A percentile compares a stretch with the other conserved stretches of the same genome.
phyloP scores from a whole-genome alignment of 2,797 vertebrate species.

The Strix occidentalis region DNA sequence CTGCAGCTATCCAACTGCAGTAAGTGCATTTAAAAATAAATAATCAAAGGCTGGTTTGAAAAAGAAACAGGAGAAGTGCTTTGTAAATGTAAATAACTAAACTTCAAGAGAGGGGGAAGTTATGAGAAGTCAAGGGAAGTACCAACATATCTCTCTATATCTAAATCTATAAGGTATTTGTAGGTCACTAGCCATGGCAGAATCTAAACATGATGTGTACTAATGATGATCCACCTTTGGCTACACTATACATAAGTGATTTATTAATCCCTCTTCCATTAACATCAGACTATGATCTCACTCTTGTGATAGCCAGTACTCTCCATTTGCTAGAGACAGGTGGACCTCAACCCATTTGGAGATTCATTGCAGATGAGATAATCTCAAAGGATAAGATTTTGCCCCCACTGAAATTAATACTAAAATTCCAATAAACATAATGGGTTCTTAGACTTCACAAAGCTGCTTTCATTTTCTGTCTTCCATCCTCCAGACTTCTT shows the following conservation, averaged over 20 bases:
- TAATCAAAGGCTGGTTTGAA: background rate
- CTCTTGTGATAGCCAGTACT: background rate
- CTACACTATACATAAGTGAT: background rate
- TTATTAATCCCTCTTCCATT: slow-evolving; percentile 47
- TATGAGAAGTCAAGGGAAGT: background rate
- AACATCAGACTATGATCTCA: slow-evolving; percentile 51
- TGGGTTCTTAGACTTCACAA: background rate
- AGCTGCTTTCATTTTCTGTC: background rate
- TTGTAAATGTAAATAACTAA: background rate
- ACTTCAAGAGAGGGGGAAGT: background rate
- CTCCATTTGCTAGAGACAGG: slow-evolving; percentile 23
- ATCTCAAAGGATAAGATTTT: background rate
- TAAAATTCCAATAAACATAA: background rate
- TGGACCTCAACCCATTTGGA: slow-evolving; percentile 15
- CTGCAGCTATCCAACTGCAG: background rate
- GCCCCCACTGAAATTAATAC: background rate
- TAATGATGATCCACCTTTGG: background rate
- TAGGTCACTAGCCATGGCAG: background rate
- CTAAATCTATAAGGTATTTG: background rate
- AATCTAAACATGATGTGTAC: background rate
- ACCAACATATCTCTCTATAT: background rate
- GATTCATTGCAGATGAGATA: slow-evolving; percentile 4
- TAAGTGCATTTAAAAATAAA: background rate
- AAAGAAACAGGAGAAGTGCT: background rate
- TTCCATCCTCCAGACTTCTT: background rate